A percentile compares a stretch with the other conserved stretches of the same genome.
phyloP scores from a whole-genome alignment of 64 coral and sea anemone genomes.

The Trachythela sp. region DNA sequence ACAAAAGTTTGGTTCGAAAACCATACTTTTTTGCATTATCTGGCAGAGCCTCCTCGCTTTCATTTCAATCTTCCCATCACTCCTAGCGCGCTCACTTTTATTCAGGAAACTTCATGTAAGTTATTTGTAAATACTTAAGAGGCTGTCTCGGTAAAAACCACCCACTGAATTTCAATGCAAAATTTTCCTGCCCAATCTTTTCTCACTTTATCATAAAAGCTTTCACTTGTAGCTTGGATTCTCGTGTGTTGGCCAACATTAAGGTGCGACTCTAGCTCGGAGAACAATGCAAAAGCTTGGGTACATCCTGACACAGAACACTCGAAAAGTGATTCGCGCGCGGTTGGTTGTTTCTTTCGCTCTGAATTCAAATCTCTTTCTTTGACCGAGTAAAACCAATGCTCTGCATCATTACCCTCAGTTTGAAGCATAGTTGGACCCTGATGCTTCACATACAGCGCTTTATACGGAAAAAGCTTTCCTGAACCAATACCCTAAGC shows the following conservation, averaged over 20 bases:
- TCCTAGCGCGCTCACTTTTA: too few species aligned
- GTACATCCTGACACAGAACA: constrained; percentile 58
- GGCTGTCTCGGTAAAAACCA: too few species aligned
- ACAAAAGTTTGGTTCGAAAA: too few species aligned
- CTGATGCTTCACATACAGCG: constrained; percentile 40
- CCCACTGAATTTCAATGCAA: too few species aligned
- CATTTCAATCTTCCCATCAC: too few species aligned
- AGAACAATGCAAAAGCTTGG: constrained; percentile 52
- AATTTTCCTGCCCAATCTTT: constrained; percentile 42
- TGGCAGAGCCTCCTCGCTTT: too few species aligned
- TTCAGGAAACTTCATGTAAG: too few species aligned
- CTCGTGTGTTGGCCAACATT: too few species aligned
- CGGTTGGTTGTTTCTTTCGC: not conserved
- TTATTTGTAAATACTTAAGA: too few species aligned
- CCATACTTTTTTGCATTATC: too few species aligned
- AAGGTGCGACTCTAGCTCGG: constrained; percentile 67
- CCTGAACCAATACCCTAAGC: not conserved
- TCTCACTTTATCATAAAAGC: constrained; percentile 44
- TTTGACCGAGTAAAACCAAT: not conserved
- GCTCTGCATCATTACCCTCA: constrained; percentile 28
- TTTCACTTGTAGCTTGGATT: constrained; percentile 25
- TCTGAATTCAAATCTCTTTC: constrained; percentile 28
- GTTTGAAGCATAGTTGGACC: constrained; percentile 32
- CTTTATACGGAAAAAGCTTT: constrained; percentile 39
- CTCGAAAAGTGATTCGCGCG: constrained; percentile 36